Evolutionary conservation across 1,140 invertebrate species (phyloP).

Genomic region (Phthorimaea operculella): DNA sequence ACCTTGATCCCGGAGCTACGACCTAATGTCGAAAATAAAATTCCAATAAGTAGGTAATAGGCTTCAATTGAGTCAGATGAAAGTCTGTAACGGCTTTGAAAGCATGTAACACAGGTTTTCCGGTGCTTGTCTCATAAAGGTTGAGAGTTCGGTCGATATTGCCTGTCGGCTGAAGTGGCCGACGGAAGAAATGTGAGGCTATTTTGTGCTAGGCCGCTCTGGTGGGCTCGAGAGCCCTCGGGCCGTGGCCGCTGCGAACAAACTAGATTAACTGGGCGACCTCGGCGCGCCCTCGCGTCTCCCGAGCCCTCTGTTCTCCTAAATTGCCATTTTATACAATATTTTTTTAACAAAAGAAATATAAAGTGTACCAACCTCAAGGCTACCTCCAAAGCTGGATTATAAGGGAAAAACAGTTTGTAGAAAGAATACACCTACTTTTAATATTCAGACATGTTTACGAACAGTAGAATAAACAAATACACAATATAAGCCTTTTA

Average conservation of each 20-base stretch:
- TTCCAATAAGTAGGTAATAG: background rate
- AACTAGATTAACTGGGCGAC: conserved; percentile 31
- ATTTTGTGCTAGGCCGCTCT: conserved; percentile 36
- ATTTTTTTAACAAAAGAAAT: conserved; percentile 1
- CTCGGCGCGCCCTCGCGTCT: conserved; percentile 14
- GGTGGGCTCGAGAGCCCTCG: conserved; percentile 30
- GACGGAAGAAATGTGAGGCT: conserved; percentile 47
- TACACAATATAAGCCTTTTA: background rate
- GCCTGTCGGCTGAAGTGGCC: conserved; percentile 39
- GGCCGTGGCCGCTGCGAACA: conserved; percentile 22
- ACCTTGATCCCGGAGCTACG: too few relatives aligned
- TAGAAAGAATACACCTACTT: background rate
- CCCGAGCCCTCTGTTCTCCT: conserved; percentile 13
- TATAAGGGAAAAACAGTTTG: background rate
- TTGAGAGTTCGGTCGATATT: conserved; percentile 29
- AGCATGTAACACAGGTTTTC: conserved; percentile 16
- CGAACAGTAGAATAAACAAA: background rate
- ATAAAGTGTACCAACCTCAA: background rate
- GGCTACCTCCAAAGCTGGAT: background rate
- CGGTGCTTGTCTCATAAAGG: conserved; percentile 26
- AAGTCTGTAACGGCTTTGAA: background rate
- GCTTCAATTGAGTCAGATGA: background rate
- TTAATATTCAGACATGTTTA: too few relatives aligned
- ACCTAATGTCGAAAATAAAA: background rate
- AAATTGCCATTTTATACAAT: conserved; percentile 18